Conservation (phyloP, 2,888 invertebrate species). For the Pyrrhosoma nymphula region DNA sequence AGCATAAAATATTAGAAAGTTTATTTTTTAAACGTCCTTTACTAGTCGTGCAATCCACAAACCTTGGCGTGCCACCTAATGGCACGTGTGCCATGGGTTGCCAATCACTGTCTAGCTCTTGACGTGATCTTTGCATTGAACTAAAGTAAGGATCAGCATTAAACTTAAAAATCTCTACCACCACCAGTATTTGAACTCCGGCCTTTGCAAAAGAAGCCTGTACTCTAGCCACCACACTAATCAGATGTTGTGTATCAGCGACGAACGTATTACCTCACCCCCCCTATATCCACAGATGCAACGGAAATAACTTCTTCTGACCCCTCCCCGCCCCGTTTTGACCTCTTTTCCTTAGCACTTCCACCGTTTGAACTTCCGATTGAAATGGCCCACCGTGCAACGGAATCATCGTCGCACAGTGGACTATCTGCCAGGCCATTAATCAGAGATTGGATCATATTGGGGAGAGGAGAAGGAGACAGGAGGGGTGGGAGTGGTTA, state of each 20-base stretch:
- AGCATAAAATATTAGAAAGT: too few species aligned
- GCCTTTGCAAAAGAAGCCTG: too few species aligned
- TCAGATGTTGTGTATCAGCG: not conserved
- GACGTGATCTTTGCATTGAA: too few species aligned
- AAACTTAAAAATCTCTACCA: too few species aligned
- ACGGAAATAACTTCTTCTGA: not conserved
- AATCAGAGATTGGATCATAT: not conserved
- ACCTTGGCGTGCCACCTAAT: too few species aligned
- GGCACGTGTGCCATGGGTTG: too few species aligned
- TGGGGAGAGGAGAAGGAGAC: not conserved
- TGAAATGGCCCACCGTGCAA: not conserved
- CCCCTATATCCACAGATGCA: not conserved
- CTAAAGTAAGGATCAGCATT: too few species aligned
- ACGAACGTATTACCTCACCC: not conserved
- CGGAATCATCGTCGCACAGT: not conserved
- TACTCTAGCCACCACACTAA: too few species aligned
- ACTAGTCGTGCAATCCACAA: too few species aligned
- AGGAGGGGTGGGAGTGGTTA: not conserved
- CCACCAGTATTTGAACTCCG: too few species aligned
- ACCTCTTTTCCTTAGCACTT: not conserved
- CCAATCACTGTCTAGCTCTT: too few species aligned
- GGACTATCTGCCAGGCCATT: not conserved
- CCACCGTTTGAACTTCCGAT: not conserved
- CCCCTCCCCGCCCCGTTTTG: not conserved
- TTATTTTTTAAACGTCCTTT: too few species aligned